Evolutionary conservation across 2,113 vertebrate genomes (phyloP), one percentile per base, ranked within the genome.

Genomic region (Potamarius usumacintae): DNA sequence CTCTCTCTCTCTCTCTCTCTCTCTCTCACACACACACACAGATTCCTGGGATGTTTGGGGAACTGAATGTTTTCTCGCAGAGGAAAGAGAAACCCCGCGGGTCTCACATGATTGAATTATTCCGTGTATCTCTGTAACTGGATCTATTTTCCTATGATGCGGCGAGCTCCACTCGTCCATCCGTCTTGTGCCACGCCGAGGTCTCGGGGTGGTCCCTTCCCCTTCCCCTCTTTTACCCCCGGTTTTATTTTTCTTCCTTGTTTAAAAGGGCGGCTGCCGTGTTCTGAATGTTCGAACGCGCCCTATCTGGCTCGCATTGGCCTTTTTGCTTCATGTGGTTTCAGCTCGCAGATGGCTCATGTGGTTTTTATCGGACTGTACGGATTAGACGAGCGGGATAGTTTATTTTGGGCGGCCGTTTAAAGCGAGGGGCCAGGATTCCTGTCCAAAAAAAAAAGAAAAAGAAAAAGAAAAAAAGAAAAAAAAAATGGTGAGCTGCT

Each of bases 251-350:
- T 42, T 58, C 12, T 48, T n/a, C 22, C 91, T 90, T 91, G 89
- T 91, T 93, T 94, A 89, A 91, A 90, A 81, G 48, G 82, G 71
- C n/a, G 89, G 90, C 92, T 91, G 94, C 92, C 92, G 90, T 90
- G 91, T 67, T 83, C 91, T 90, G 87, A 91, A 88, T 91, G 91
- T 94, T 94, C 93, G 88, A 94, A 90, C 87, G 63, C 88, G 91
- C 88, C 89, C 84, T 93, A 93, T 94, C 93, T 94, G 93, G 92
- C 93, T 92, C 91, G 90, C 91, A 92, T 92, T 89, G 90, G 87
- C 86, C 81, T 87, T 86, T 90, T 83, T 88, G 87, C 92, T 94
- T 94, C 90, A 94, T 94, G 94, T 95, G 94, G 92, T 91, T 90
- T 92, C 80, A 69, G 86, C 89, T 89, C 91, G 65, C 89, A 90